phyloP scores from a whole-genome alignment of 1,140 invertebrate genomes.

The Sitobion miscanthi region DNA sequence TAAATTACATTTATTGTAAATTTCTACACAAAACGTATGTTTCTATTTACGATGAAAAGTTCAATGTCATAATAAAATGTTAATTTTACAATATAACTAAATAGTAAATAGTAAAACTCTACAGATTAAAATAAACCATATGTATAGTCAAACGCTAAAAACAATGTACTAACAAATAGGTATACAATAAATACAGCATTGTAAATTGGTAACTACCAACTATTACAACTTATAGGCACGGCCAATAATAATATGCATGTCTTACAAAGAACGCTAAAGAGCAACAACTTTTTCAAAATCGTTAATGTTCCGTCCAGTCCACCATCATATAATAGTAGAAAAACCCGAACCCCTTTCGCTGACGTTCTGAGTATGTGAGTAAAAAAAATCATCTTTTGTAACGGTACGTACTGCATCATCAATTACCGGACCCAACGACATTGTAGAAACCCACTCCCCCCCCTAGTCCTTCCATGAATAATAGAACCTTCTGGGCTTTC shows the following conservation, averaged over 20 bases:
- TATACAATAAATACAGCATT: background rate
- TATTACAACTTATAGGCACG: background rate
- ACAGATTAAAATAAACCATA: background rate
- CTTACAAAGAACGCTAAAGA: constrained; percentile 13
- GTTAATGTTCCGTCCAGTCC: background rate
- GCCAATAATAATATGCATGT: background rate
- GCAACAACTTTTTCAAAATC: constrained; percentile 23
- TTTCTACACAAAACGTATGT: too few relatives aligned
- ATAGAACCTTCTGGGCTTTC: constrained; percentile 52
- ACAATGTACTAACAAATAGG: background rate
- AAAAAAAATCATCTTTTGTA: constrained; percentile 46
- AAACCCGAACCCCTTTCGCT: constrained; percentile 46
- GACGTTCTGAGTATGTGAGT: constrained; percentile 9
- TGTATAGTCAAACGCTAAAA: background rate
- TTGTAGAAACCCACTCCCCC: background rate
- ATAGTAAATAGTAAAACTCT: background rate
- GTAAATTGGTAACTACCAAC: background rate
- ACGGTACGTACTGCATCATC: constrained; percentile 43
- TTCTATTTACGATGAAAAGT: background rate
- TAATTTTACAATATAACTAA: background rate
- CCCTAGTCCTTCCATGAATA: constrained; percentile 22
- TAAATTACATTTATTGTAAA: background rate
- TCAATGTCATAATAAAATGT: background rate
- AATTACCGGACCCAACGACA: constrained; percentile 54
- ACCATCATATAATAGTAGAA: background rate